These are phyloP conservation scores for Erebia epiphron DNA, from an alignment of 2,888 invertebrate species.

Conservation along the genomic window DNA sequence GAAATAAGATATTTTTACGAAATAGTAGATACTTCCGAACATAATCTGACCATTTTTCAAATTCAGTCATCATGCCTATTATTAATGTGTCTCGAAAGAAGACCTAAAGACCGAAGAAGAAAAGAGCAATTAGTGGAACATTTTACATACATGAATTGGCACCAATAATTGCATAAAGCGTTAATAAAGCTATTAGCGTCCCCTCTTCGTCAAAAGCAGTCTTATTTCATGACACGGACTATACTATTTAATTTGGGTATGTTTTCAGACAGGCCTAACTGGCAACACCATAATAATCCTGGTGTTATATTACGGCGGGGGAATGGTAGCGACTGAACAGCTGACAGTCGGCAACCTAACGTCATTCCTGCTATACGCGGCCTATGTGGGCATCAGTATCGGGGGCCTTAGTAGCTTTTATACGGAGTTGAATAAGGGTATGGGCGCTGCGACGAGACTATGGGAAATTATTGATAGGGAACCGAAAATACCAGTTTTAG, in stretches of 20 bases:
- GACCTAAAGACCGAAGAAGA: no score
- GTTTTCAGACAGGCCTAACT: conserved; percentile 89
- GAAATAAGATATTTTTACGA: no score
- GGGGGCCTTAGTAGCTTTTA: conserved; percentile 96
- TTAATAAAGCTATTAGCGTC: no score
- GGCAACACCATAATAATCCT: conserved; percentile 95
- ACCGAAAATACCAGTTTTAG: conserved; percentile 89
- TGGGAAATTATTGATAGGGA: conserved; percentile 94
- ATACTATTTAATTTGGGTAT: conserved; percentile 27
- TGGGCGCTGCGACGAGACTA: conserved; percentile 94
- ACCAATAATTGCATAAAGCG: no score
- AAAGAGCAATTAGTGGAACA: no score
- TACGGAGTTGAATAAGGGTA: conserved; percentile 95
- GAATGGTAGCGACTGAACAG: conserved; percentile 91
- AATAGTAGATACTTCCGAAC: no score
- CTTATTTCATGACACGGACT: no score
- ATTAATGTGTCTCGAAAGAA: no score
- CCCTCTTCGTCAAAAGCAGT: no score
- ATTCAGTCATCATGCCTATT: no score
- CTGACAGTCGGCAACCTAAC: conserved; percentile 94
- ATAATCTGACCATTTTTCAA: no score
- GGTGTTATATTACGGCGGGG: conserved; percentile 95
- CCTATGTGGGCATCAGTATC: conserved; percentile 95
- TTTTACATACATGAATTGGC: no score
- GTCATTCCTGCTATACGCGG: conserved; percentile 96